Percentiles rank a stretch among this genome's conserved stretches.
These are phyloP conservation scores for Ploceus nigricollis DNA, from an alignment of 2,113 vertebrate genomes.

Conservation along the genomic window DNA sequence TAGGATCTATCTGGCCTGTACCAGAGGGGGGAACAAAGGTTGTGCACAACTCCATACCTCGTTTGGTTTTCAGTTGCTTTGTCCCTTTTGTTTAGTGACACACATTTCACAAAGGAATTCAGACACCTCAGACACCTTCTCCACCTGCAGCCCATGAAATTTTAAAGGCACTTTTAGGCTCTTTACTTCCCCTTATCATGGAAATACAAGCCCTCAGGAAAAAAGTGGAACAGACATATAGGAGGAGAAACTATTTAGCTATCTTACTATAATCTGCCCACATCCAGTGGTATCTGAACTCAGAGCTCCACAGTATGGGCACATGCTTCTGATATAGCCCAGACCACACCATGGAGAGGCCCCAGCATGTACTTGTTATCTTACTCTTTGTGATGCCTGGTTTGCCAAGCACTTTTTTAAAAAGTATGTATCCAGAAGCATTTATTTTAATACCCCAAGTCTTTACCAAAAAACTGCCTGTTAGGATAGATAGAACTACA, in stretches of 20 bases:
- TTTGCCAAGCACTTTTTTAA: not conserved
- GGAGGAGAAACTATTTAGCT: not conserved
- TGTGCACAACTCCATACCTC: not conserved
- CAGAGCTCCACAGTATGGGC: not conserved
- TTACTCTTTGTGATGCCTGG: not conserved
- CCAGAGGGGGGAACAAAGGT: not conserved
- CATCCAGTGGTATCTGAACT: not conserved
- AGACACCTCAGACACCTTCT: not conserved
- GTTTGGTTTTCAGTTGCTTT: not conserved
- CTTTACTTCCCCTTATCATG: not conserved
- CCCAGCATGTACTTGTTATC: not conserved
- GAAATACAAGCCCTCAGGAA: not conserved
- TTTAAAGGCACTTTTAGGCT: constrained; percentile 27
- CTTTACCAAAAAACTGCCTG: not conserved
- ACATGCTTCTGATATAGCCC: not conserved
- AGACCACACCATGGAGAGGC: not conserved
- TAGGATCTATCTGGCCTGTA: not conserved
- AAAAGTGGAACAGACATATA: not conserved
- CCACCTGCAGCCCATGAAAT: not conserved
- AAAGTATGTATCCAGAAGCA: not conserved
- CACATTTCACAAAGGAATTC: not conserved
- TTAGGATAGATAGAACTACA: not conserved
- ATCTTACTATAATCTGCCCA: not conserved
- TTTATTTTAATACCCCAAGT: not conserved
- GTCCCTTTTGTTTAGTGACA: not conserved